Evolutionary conservation across 1,140 invertebrate genomes (phyloP), one percentile per base, ranked within the genome.

Genomic region (Harpegnathos saltator): DNA sequence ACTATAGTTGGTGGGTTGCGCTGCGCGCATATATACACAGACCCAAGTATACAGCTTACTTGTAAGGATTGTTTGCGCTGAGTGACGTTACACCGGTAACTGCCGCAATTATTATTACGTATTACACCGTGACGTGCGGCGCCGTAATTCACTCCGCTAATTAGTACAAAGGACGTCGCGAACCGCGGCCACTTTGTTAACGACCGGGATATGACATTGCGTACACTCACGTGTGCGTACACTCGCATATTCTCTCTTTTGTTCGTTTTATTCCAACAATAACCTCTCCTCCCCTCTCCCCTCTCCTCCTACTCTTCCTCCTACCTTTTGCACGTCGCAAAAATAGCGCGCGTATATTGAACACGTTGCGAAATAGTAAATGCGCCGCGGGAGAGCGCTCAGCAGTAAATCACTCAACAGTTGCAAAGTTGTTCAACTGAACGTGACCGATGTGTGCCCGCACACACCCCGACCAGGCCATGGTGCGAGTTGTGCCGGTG

Each of bases 401-500:
- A 71, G 75, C 65, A 71, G 75, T 80, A 80, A 80, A 80, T 80
- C 75, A 80, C 75, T 80, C 75, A 71, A 65, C 75, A 80, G 75
- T 80, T 80, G 75, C 75, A 80, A 80, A 80, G 75, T 80, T 80
- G 75, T 80, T 80, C 75, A 80, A 80, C 75, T 80, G 75, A 80
- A 80, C 75, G 75, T 80, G 75, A 80, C 75, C 75, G 75, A 80
- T 80, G 75, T 71, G 75, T 80, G 75, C 75, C 69, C 52, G 75
- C 22, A 52, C 75, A 69, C 75, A 68, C n/a, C n/a, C n/a, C 15
- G 63, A 26, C 29, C 52, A 22, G 19, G 22, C 63, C 15, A n/a
- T 26, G 50, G 65, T 38, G 22, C 65, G 65, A 44, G 14, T 56
- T 78, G 24, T 11, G 75, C 50, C 29, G 75, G 52, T 59, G 75